phyloP scores from a whole-genome alignment of 2,888 invertebrate species.

The Pyrrhia umbra region DNA sequence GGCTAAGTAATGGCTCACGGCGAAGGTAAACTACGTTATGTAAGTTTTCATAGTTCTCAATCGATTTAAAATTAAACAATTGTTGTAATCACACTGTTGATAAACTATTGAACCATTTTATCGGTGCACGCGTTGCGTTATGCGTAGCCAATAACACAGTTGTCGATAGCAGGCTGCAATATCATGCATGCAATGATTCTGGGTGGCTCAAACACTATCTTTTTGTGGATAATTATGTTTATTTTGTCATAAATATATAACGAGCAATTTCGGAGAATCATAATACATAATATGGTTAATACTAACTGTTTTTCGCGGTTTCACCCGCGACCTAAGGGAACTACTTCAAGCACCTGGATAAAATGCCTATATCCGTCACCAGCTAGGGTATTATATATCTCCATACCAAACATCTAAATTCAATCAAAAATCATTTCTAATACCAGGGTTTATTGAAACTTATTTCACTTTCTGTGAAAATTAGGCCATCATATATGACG shows the following conservation, averaged over 20 bases:
- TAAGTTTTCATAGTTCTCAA: constrained; percentile 52
- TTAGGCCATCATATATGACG: constrained; percentile 17
- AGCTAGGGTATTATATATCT: too few species aligned
- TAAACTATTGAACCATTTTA: constrained; percentile 77
- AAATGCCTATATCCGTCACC: too few species aligned
- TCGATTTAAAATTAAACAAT: constrained; percentile 50
- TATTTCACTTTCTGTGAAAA: too few species aligned
- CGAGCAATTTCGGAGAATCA: constrained; percentile 6
- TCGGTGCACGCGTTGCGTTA: constrained; percentile 66
- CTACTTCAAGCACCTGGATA: too few species aligned
- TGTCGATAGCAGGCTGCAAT: constrained; percentile 48
- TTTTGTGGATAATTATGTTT: constrained; percentile 13
- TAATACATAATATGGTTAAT: too few species aligned
- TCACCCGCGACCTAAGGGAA: too few species aligned
- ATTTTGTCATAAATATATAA: constrained; percentile 29
- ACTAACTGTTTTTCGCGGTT: too few species aligned
- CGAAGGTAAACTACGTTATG: constrained; percentile 72
- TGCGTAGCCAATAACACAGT: constrained; percentile 60
- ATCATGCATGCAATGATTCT: constrained; percentile 52
- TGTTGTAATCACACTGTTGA: constrained; percentile 58
- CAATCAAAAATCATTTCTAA: too few species aligned
- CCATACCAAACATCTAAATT: too few species aligned
- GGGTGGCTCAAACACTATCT: constrained; percentile 43
- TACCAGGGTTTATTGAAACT: too few species aligned
- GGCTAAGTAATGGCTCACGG: constrained; percentile 69